Conservation (phyloP, 2,888 invertebrate species). For the Sussaba pulchella region DNA sequence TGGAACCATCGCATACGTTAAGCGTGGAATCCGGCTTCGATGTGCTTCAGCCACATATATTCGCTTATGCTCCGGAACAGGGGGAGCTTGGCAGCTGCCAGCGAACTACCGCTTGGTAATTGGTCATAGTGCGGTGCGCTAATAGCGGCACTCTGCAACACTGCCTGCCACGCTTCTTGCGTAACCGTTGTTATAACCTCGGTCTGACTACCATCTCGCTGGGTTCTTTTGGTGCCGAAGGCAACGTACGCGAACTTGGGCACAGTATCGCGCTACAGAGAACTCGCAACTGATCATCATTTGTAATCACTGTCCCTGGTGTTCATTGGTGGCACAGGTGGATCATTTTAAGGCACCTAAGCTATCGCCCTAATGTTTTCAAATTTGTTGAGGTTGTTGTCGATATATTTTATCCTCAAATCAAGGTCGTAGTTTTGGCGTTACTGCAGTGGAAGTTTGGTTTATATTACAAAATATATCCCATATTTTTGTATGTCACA, state of each 20-base stretch:
- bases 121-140: conserved; percentile 84
- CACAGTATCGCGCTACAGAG: conserved; percentile 13
- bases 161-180: conserved; percentile 72
- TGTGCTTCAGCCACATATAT: conserved; percentile 17
- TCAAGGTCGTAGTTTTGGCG: too few species aligned
- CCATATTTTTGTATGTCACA: too few species aligned
- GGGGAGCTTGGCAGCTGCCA: conserved; percentile 50
- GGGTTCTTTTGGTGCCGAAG: conserved; percentile 52
- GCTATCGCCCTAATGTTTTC: too few species aligned
- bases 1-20: conserved; percentile 41
- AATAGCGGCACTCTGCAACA: conserved; percentile 84
- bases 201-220: conserved; percentile 59
- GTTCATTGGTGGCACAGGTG: too few species aligned
- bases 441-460: too few species aligned
- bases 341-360: too few species aligned
- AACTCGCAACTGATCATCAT: neutral
- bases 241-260: conserved; percentile 18
- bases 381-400: too few species aligned
- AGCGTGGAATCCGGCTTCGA: conserved; percentile 6
- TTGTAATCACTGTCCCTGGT: too few species aligned
- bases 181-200: conserved; percentile 61
- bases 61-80: conserved; percentile 39
- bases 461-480: too few species aligned
- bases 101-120: conserved; percentile 74
- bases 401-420: too few species aligned